phyloP scores from a whole-genome alignment of 2,113 vertebrate species.

The Mustelus asterias region DNA sequence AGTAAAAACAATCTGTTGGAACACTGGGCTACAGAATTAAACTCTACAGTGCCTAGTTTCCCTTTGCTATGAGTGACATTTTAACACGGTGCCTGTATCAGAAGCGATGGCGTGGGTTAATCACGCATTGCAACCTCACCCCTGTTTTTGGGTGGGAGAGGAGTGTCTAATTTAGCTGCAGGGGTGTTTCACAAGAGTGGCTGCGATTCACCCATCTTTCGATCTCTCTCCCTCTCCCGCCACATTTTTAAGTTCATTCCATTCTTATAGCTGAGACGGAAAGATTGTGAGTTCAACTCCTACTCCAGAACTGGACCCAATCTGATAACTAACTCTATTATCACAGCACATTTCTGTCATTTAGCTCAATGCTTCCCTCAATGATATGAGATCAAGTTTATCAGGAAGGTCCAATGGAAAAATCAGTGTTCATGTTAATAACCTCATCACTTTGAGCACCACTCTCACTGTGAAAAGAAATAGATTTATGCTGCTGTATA shows the following conservation, averaged over 20 bases:
- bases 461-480: background rate
- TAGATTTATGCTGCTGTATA: background rate
- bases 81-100: background rate
- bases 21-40: background rate
- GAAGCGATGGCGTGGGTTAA: background rate
- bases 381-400: background rate
- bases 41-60: background rate
- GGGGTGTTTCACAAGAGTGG: background rate
- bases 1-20: background rate
- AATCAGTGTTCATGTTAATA: background rate
- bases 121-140: background rate
- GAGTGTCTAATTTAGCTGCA: too few species aligned
- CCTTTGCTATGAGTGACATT: background rate
- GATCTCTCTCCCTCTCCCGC: background rate
- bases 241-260: background rate
- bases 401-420: background rate
- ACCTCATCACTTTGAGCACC: background rate
- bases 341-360: background rate
- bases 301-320: background rate
- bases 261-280: background rate
- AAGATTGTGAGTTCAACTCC: background rate
- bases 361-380: background rate
- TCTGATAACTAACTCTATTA: background rate
- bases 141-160: too few species aligned
- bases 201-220: background rate